Evolutionary conservation across 2,113 vertebrate genomes (phyloP), one percentile per base, ranked within the genome.

Genomic region (Collichthys lucidus): DNA sequence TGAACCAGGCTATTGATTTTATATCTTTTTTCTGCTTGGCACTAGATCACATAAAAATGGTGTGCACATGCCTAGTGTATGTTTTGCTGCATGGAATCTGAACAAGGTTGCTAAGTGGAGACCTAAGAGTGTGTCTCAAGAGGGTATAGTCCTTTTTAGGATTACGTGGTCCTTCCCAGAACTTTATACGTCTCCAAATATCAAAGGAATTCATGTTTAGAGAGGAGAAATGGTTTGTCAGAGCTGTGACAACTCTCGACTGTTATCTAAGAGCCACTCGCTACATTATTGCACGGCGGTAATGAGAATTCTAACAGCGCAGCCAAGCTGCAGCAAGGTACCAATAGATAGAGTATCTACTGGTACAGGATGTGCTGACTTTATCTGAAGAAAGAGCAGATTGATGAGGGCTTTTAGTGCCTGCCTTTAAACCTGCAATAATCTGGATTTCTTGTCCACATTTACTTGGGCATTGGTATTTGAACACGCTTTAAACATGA

Each of bases 271-370:
- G 35, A 85, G 71, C 46, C 62, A 46, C 73, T 78, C 14, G 14
- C 78, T 80, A 79, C 59, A 72, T 85, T 88, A 84, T 80, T 89
- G 75, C 68, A 20, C 31, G 2, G 46, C 5, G 22, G 80, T 86
- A 91, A 92, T 78, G 71, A 86, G 66, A 83, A 81, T 72, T 85
- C 31, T 86, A 57, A 80, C 78, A 79, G 68, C 11, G 0, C 55
- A n/a, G 65, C 60, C n/a, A 44, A 77, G 73, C 55, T 24, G 59
- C 68, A 61, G 68, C 52, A 49, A 76, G 31, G 55, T 71, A 55
- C 56, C 16, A 31, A 44, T 15, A 57, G 46, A 60, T 42, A 74
- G 6, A 42, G 9, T 53, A 20, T 61, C 20, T 11, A 77, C 17
- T 12, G 19, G 59, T 0, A 20, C 20, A 63, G n/a, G 47, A 74